phyloP scores from a whole-genome alignment of 1,140 invertebrate species.

The Leptinotarsa defecta region DNA sequence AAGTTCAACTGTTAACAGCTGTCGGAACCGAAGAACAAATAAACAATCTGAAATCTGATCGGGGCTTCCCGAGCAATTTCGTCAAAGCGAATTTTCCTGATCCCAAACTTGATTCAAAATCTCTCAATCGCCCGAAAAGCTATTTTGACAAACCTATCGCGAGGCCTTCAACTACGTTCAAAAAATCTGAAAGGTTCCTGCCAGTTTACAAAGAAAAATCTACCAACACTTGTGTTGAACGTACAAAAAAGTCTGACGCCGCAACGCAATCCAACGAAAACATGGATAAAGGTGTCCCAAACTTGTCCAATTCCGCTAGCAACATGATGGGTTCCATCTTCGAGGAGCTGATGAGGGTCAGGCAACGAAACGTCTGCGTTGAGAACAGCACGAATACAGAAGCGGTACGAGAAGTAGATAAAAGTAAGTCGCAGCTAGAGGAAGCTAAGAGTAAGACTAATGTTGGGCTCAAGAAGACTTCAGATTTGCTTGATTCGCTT shows the following conservation, averaged over 20 bases:
- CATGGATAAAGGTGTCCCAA: not conserved
- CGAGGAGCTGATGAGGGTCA: constrained; percentile 37
- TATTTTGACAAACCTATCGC: not conserved
- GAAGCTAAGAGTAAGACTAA: constrained; percentile 18
- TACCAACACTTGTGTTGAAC: not conserved
- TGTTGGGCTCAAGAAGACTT: constrained; percentile 48
- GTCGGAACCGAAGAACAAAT: constrained; percentile 67
- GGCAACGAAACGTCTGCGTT: constrained; percentile 23
- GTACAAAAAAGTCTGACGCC: constrained; percentile 32
- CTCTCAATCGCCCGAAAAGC: not conserved
- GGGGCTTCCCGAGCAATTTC: constrained; percentile 57
- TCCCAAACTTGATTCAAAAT: constrained; percentile 8
- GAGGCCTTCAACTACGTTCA: not conserved
- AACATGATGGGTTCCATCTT: constrained; percentile 38
- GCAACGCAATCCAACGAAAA: constrained; percentile 30
- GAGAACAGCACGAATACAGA: constrained; percentile 41
- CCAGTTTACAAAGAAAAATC: constrained; percentile 3
- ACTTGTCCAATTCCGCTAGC: not conserved
- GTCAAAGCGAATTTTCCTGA: constrained; percentile 39
- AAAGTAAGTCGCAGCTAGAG: constrained; percentile 1
- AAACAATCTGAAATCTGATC: constrained; percentile 59
- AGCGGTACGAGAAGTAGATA: constrained; percentile 2
- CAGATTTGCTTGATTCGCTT: constrained; percentile 58
- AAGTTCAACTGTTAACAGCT: constrained; percentile 63
- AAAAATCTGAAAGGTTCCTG: not conserved